Conservation (phyloP, 2,113 vertebrate species). For the cattle (Bos taurus) region DNA sequence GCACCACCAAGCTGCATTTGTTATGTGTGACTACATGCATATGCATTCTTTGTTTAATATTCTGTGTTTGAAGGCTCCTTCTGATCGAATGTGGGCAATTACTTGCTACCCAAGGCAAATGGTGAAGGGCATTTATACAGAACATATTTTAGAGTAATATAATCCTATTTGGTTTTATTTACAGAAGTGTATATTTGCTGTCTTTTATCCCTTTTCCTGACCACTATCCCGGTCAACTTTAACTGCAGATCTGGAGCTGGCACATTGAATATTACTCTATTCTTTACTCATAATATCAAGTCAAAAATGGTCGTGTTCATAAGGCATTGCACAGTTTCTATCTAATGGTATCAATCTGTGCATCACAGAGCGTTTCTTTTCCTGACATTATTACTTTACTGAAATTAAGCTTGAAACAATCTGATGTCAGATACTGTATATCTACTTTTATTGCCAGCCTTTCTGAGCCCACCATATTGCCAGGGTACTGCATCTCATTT, state of each 20-base stretch:
- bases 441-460: conserved; percentile 86
- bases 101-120: conserved; percentile 35
- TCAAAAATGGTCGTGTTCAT: conserved; percentile 74
- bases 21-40: neutral
- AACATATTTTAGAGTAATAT: conserved; percentile 49
- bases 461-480: conserved; percentile 82
- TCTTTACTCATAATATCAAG: conserved; percentile 69
- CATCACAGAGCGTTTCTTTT: conserved; percentile 81
- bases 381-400: conserved; percentile 87
- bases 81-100: neutral
- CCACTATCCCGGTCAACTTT: conserved; percentile 48
- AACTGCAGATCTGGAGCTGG: conserved; percentile 71
- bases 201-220: conserved; percentile 68
- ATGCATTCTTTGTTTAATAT: conserved; percentile 22
- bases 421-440: conserved; percentile 86
- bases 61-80: neutral
- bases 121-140: conserved; percentile 51
- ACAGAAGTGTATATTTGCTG: conserved; percentile 52
- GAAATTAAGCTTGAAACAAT: conserved; percentile 89
- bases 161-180: conserved; percentile 61
- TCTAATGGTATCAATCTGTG: conserved; percentile 83
- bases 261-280: conserved; percentile 67
- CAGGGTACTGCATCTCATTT: conserved; percentile 83
- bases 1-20: neutral
- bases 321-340: conserved; percentile 62